Base-by-base conservation (phyloP, 2,113 vertebrate species). In the Gnathochromis pfefferi region DNA sequence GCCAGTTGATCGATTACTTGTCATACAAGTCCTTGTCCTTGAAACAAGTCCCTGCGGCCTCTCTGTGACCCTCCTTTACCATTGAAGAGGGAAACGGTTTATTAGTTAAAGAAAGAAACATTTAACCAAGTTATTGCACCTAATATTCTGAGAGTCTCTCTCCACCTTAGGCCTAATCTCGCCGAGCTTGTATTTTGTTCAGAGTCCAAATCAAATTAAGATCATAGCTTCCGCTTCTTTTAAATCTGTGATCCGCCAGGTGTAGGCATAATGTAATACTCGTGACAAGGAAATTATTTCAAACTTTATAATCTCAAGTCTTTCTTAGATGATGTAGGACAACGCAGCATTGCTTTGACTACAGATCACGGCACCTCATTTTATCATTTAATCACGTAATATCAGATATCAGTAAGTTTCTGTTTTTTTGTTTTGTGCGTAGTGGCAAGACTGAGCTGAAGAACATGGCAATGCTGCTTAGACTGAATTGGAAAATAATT, bases 1-100 rank as follows among this genome's bases (percentile, higher is more conserved):
- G 26, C 40, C 73, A 65, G 60, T 68, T 94, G 93, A 96, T 94
- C 60, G 88, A 95, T 95, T 87, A 92, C 84, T 93, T 90, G 94
- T 87, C 81, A 73, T 63, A 17, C 75, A 73, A 23, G 23, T 23
- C 23, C 23, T 23, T 23, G 23, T 23, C 68, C 86, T 95, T 89
- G 75, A 95, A 95, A 95, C 93, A 94, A 90, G 88, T 87, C 92
- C 73, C 45, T 49, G 89, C 86, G 92, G 93, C 95, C 95, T 89
- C 92, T 90, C 47, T 80, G 80, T 96, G 94, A 95, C 92, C 94
- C 89, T 87, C 82, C 55, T 63, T 82, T 79, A 83, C 82, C 82
- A 60, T 45, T 2, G 38, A 81, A 78, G 55, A 84, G 28, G 57
- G 31, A 70, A 81, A 90, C 49, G 65, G 53, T 21, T 87, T 80